Base-by-base conservation (phyloP, 1,140 invertebrate species). In the Atta colombica region DNA sequence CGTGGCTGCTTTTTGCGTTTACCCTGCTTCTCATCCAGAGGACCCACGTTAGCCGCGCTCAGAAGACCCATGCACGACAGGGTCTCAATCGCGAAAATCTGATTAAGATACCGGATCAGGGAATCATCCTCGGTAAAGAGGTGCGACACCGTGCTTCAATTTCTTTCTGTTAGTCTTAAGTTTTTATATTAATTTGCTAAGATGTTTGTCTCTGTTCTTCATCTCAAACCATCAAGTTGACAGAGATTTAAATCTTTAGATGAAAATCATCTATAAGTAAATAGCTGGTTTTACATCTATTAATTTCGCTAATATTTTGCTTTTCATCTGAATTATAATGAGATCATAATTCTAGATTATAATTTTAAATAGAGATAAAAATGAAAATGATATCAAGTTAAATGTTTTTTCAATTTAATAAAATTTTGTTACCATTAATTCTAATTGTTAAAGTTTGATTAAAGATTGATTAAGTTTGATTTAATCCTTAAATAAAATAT, bases 91-190 rank as follows among this genome's bases (percentile, higher is more conserved):
- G 89, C 5, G 94, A 74, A 10, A 75, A 92, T 3, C 94, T 92
- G 6, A 91, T 95, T 49, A 92, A 58, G 66, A 92, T 95, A 77
- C 93, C 94, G 0, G 87, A 74, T 1, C 95, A 95, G 72, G 95
- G 95, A 66, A 88, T 87, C 8, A 66, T 95, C 5, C 75, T 92
- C 45, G 95, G 95, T 53, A 94, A 93, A 77, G 94, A 95, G 93
- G 95, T 95, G 85, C 85, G 92, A 89, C n/a, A 78, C 65, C 74
- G 63, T 77, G n/a, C 39, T 45, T 45, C 39, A 45, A 45, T 77
- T 35, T 61, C 49, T 86, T 58, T 77, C 75, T 61, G 65, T 84
- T 21, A 16, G 2, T 21, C 12, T 63, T 21, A 8, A 39, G 16
- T 21, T 39, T n/a, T 77, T n/a, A 25, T 14, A 18, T 49, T 28